A percentile compares a stretch with the other conserved stretches of the same genome.
Evolutionary conservation across 2,888 invertebrate genomes (phyloP).

Genomic region (Leptinotarsa haldemani): DNA sequence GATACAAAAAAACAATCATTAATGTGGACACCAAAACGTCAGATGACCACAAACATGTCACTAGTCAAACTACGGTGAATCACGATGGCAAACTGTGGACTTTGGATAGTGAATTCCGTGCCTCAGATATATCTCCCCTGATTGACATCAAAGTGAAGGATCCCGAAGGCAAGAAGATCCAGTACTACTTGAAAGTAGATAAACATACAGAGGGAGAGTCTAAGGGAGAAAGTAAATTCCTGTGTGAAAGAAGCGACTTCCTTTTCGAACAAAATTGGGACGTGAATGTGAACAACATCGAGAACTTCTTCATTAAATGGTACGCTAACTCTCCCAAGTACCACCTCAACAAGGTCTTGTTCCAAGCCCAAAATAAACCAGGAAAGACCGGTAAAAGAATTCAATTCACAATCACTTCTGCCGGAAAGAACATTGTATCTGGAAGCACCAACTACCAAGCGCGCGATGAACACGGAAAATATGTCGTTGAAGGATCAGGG

Average conservation of each 20-base stretch:
- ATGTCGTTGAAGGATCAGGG: conserved; percentile 81
- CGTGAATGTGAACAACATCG: conserved; percentile 70
- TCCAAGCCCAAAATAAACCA: conserved; percentile 73
- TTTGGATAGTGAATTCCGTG: conserved; percentile 68
- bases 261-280: conserved; percentile 69
- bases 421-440: conserved; percentile 74
- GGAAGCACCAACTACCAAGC: conserved; percentile 80
- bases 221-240: conserved; percentile 68
- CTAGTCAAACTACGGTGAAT: conserved; percentile 66
- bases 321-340: conserved; percentile 74
- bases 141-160: conserved; percentile 70
- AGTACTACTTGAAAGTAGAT: conserved; percentile 64
- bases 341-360: conserved; percentile 73
- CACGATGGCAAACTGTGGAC: conserved; percentile 73
- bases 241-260: conserved; percentile 62
- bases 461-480: conserved; percentile 78
- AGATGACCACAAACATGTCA: conserved; percentile 54
- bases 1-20: conserved; percentile 49
- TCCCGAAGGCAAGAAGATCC: conserved; percentile 66
- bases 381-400: conserved; percentile 73
- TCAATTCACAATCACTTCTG: conserved; percentile 73
- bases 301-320: conserved; percentile 74
- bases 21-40: conserved; percentile 64
- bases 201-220: conserved; percentile 71
- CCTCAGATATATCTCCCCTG: conserved; percentile 69